Evolutionary conservation across 2,797 vertebrate genomes (phyloP).

Genomic region (Pipistrellus kuhlii): DNA sequence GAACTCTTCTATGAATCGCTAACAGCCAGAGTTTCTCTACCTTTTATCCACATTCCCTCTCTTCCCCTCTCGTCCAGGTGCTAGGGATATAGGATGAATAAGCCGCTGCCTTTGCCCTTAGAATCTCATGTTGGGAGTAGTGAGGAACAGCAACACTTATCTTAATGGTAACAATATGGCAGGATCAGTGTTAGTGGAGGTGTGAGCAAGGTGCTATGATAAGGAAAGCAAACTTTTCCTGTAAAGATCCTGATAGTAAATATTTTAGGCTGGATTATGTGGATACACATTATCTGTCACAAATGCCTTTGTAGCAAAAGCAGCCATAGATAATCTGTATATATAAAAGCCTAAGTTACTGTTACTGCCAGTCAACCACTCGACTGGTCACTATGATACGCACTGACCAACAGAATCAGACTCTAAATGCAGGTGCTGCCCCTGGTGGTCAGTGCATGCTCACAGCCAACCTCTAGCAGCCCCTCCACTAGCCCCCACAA

Average conservation of each 20-base stretch:
- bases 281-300: not conserved
- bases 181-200: not conserved
- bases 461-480: no score
- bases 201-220: not conserved
- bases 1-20: conserved; percentile 10
- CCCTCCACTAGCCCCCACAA: no score
- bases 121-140: not conserved
- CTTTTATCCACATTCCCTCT: not conserved
- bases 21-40: not conserved
- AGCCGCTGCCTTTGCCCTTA: not conserved
- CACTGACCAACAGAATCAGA: no score
- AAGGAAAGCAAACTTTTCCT: not conserved
- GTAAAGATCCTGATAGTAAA: not conserved
- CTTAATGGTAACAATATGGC: not conserved
- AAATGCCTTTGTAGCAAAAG: conserved; percentile 7
- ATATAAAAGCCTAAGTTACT: no score
- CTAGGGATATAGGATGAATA: not conserved
- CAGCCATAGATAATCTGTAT: not conserved
- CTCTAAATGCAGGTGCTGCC: no score
- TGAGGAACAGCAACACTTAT: not conserved
- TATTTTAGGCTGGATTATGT: not conserved
- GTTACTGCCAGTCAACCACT: no score
- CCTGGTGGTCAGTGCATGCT: no score
- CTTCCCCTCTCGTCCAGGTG: not conserved
- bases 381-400: fast-evolving